Conservation (phyloP, 1,140 invertebrate genomes). For the Cyrtorhinus lividipennis region DNA sequence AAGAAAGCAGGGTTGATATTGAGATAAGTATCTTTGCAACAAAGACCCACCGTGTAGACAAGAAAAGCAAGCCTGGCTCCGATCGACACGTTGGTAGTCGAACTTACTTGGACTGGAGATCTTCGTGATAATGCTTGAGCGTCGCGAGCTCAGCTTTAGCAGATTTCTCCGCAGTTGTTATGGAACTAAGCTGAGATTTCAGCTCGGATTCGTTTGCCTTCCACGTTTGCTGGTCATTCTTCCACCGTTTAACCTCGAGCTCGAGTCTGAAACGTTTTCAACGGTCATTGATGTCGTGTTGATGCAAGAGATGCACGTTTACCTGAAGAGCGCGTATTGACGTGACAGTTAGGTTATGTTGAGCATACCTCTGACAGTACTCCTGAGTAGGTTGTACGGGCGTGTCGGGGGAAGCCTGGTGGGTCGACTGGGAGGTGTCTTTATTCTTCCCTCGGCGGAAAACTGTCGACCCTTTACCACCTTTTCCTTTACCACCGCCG, state of each 20-base stretch:
- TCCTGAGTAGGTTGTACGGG: slow-evolving; percentile 37
- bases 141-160: slow-evolving; percentile 57
- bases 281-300: no score
- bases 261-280: no score
- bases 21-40: no score
- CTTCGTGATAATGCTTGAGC: slow-evolving; percentile 60
- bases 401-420: slow-evolving; percentile 31
- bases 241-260: slow-evolving; percentile 57
- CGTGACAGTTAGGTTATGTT: no score
- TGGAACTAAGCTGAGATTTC: slow-evolving; percentile 55
- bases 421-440: slow-evolving; percentile 29
- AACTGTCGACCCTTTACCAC: neutral
- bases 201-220: slow-evolving; percentile 72
- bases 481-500: neutral
- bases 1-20: no score
- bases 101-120: slow-evolving; percentile 23
- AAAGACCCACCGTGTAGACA: no score
- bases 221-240: slow-evolving; percentile 57
- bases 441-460: slow-evolving; percentile 13
- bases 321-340: neutral
- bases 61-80: no score
- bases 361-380: slow-evolving; percentile 38
- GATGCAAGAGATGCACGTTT: slow-evolving; percentile 16
- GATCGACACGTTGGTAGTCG: no score
- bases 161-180: slow-evolving; percentile 52